A percentile compares a stretch with the other conserved stretches of the same genome.
Evolutionary conservation across 2,888 invertebrate species (phyloP).

Genomic region (Anoplius nigerrimus): DNA sequence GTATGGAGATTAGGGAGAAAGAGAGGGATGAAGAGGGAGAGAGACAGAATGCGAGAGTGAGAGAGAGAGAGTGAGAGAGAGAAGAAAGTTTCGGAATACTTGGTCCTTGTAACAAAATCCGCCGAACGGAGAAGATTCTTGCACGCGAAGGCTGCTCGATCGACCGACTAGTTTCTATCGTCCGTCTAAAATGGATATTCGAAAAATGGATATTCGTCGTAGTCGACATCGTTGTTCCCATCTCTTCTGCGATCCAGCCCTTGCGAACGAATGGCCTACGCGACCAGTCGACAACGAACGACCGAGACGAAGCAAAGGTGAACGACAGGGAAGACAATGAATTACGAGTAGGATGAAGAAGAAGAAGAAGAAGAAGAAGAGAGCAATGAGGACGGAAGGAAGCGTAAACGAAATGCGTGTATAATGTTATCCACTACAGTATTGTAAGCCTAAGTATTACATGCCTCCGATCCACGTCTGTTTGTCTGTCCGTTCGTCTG

Average conservation of each 20-base stretch:
- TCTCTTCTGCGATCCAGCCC: conserved; percentile 27
- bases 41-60: conserved; percentile 27
- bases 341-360: conserved; percentile 34
- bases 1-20: conserved; percentile 28
- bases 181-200: conserved; percentile 45
- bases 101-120: conserved; percentile 44
- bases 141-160: conserved; percentile 53
- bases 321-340: conserved; percentile 36
- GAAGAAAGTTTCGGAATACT: conserved; percentile 19
- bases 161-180: conserved; percentile 58
- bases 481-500: conserved; percentile 58
- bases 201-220: conserved; percentile 39
- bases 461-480: conserved; percentile 58
- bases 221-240: background rate
- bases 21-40: conserved; percentile 29
- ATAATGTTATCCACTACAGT: conserved; percentile 67
- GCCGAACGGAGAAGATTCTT: conserved; percentile 39
- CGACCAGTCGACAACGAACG: conserved; percentile 32
- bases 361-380: conserved; percentile 24
- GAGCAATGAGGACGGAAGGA: too few relatives aligned
- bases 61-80: conserved; percentile 13
- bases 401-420: conserved; percentile 50
- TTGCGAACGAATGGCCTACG: background rate
- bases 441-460: conserved; percentile 70
- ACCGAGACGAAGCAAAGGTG: conserved; percentile 18